These are phyloP conservation scores for Pampusana beccarii DNA, from an alignment of 2,113 vertebrate genomes.

Conservation along the genomic window DNA sequence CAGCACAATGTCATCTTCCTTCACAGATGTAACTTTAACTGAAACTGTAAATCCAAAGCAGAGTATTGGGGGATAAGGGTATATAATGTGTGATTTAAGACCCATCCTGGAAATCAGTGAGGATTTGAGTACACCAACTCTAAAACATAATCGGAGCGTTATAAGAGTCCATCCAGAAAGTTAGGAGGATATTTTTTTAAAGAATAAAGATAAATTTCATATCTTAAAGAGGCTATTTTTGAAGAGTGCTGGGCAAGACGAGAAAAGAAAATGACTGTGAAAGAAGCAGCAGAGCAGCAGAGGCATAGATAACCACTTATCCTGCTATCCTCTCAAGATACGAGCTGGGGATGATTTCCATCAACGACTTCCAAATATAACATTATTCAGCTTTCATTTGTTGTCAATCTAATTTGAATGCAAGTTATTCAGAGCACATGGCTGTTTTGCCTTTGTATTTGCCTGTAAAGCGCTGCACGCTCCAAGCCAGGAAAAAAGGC, in stretches of 20 bases:
- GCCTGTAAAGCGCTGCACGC: background rate
- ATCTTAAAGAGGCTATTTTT: constrained; percentile 53
- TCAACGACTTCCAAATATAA: constrained; percentile 59
- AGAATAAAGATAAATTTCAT: constrained; percentile 52
- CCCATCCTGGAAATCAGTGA: constrained; percentile 53
- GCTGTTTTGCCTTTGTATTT: constrained; percentile 43
- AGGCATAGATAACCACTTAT: constrained; percentile 60
- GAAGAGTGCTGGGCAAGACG: constrained; percentile 31
- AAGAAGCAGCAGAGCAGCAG: constrained; percentile 38
- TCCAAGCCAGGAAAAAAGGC: background rate
- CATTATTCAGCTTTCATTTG: constrained; percentile 50
- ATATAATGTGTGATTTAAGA: constrained; percentile 70
- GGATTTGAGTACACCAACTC: constrained; percentile 52
- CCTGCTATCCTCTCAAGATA: constrained; percentile 37
- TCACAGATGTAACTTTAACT: constrained; percentile 68
- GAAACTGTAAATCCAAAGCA: constrained; percentile 69
- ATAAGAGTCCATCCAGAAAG: constrained; percentile 48
- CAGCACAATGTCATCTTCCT: constrained; percentile 64
- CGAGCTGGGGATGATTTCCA: constrained; percentile 39
- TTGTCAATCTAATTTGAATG: constrained; percentile 63
- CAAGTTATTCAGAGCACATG: constrained; percentile 2
- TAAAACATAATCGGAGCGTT: background rate
- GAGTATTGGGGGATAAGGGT: constrained; percentile 38
- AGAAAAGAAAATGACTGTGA: constrained; percentile 54
- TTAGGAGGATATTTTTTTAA: constrained; percentile 23